These are phyloP conservation scores for Engraulis encrasicolus DNA, from an alignment of 2,113 vertebrate genomes.

Conservation along the genomic window DNA sequence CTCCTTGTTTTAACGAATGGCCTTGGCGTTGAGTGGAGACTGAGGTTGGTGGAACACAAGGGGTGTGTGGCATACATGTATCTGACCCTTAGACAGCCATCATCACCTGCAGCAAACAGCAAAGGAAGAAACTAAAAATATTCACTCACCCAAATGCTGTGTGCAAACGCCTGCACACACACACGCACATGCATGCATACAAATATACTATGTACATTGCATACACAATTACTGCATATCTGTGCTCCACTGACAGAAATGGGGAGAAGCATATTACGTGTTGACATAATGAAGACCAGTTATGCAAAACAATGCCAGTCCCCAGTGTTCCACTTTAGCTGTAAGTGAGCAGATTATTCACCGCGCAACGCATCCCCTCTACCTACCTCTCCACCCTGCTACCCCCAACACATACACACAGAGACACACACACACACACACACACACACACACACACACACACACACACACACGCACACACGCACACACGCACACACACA, in stretches of 20 bases:
- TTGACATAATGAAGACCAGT: slow-evolving; percentile 44
- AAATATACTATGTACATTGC: slow-evolving; percentile 20
- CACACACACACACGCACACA: slow-evolving; percentile 44
- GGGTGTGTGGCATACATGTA: slow-evolving; percentile 8
- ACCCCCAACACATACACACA: no score
- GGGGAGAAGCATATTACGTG: slow-evolving; percentile 48
- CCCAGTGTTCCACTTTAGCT: slow-evolving; percentile 50
- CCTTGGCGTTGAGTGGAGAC: not conserved
- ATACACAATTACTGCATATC: slow-evolving; percentile 20
- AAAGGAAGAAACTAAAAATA: slow-evolving; percentile 29
- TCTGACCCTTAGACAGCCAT: slow-evolving; percentile 23
- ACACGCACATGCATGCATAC: no score
- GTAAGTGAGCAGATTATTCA: slow-evolving; percentile 59
- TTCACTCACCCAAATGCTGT: not conserved
- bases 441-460: slow-evolving; percentile 45
- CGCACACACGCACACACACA: slow-evolving; percentile 46
- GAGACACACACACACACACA: slow-evolving; percentile 46
- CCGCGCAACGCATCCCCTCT: slow-evolving; percentile 54
- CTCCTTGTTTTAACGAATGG: slow-evolving; percentile 34
- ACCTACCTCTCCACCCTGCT: slow-evolving; percentile 20
- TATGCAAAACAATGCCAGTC: slow-evolving; percentile 57
- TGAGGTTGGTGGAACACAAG: not conserved
- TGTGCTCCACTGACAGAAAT: slow-evolving; percentile 44
- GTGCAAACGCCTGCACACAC: not conserved
- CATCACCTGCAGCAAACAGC: slow-evolving; percentile 29